phyloP scores from a whole-genome alignment of 2,113 vertebrate genomes.

The Taxidea taxus region DNA sequence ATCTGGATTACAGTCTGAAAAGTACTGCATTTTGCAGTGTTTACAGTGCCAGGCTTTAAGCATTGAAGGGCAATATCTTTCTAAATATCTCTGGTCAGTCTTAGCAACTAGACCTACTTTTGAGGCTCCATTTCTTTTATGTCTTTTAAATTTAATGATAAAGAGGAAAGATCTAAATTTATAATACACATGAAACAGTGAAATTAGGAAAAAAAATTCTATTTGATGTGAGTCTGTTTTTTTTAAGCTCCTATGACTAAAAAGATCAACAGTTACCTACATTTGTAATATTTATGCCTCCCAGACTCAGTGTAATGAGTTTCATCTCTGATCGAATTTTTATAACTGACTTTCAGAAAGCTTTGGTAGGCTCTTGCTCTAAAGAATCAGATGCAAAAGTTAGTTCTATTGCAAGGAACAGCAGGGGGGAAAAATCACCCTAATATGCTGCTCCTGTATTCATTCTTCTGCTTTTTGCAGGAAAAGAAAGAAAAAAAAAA shows the following conservation, averaged over 20 bases:
- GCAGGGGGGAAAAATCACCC: not conserved
- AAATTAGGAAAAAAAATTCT: conserved; percentile 71
- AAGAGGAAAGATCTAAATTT: conserved; percentile 67
- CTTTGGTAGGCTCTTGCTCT: conserved; percentile 39
- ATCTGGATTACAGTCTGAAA: not conserved
- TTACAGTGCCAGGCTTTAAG: conserved; percentile 36
- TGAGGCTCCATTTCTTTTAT: conserved; percentile 62
- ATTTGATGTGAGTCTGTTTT: conserved; percentile 67
- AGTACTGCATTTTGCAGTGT: conserved; percentile 13
- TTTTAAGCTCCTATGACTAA: conserved; percentile 57
- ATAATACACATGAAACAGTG: conserved; percentile 67
- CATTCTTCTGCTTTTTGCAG: not conserved
- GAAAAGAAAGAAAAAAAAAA: conserved; percentile 20
- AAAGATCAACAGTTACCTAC: conserved; percentile 75
- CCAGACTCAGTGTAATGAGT: conserved; percentile 72
- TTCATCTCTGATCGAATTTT: conserved; percentile 74
- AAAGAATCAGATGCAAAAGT: conserved; percentile 49
- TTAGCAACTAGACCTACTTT: conserved; percentile 51
- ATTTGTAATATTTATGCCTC: conserved; percentile 76
- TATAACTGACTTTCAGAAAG: conserved; percentile 73
- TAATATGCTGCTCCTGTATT: not conserved
- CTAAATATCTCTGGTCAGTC: conserved; percentile 61
- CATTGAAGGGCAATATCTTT: conserved; percentile 27
- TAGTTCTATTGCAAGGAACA: conserved; percentile 21
- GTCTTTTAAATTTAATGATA: conserved; percentile 69